Percentiles rank a stretch among this genome's conserved stretches.
Conservation (phyloP, 2,113 vertebrate species). For the Aphelocoma coerulescens region DNA sequence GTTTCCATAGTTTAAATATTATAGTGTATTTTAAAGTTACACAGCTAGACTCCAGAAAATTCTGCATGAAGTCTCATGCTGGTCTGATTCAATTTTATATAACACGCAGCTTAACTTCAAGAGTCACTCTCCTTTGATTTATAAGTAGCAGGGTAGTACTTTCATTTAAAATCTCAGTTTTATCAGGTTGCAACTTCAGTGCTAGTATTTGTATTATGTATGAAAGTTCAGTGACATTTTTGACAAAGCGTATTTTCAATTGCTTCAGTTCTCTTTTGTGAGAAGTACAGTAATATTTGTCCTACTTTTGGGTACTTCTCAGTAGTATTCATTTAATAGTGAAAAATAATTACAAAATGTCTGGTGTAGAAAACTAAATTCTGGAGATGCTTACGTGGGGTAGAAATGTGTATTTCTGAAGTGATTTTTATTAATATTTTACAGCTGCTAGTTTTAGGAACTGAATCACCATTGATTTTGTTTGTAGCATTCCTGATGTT, state of each 20-base stretch:
- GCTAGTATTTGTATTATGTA: constrained; percentile 3
- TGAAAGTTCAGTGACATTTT: constrained; percentile 7
- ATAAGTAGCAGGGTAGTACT: constrained; percentile 17
- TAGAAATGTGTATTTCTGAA: neutral
- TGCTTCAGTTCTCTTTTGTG: neutral
- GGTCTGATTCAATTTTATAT: neutral
- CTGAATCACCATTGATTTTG: neutral
- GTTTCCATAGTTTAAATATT: neutral
- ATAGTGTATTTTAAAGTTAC: neutral
- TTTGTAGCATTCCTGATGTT: neutral
- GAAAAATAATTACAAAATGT: neutral
- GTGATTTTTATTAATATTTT: neutral
- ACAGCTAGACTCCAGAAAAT: neutral
- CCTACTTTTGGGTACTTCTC: constrained; percentile 5
- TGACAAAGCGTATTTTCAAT: neutral
- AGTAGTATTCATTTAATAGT: neutral
- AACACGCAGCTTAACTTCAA: constrained; percentile 21
- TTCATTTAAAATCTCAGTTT: constrained; percentile 28
- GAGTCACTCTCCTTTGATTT: neutral
- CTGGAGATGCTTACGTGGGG: neutral
- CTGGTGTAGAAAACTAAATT: neutral
- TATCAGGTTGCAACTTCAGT: neutral
- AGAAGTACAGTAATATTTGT: neutral
- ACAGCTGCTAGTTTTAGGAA: neutral
- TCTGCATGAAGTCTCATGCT: neutral